Evolutionary conservation across 2,113 vertebrate genomes (phyloP), one percentile per base, ranked within the genome.

Genomic region (Daubentonia madagascariensis): DNA sequence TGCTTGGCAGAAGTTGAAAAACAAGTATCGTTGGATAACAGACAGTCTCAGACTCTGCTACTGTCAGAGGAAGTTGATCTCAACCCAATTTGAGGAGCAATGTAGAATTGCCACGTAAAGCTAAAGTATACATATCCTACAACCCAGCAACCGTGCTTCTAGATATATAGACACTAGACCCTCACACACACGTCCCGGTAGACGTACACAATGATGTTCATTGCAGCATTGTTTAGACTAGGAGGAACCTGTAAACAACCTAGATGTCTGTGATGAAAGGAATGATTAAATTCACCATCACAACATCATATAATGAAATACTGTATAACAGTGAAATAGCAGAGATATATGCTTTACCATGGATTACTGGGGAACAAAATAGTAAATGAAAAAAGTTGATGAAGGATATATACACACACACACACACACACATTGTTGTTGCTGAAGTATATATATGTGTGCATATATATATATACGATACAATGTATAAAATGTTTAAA

Each of bases 81-180:
- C 45, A 30, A 13, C 72, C 30, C 57, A 28, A 3, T 13, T 2
- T 6, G 79, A 83, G 43, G 59, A 12, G 43, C 28, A 8, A 12
- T 75, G 57, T 28, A 35, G 73, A 90, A 89, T 3, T 6, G 35
- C 4, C 13, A 0, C 1, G 22, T 13, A 11, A 92, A n/a, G 43
- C 14, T 14, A 9, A 67, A 2, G 48, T 17, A 6, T 1, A 28
- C 5, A 0, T 0, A 0, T 13, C 7, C 8, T 20, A 1, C 2
- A 11, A 30, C 10, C 52, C 22, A 28, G 54, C 63, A 6, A 17
- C 52, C 59, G 2, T 37, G 2, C 28, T 3, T 30, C 28, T 6
- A 12, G 37, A 32, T 5, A 4, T 0, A 1, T 3, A 45, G 17
- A 3, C 83, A 1, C 28, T 2, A 32, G 61, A 18, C 13, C 20